Conservation (phyloP, 2,797 vertebrate genomes). For the Acanthurus leucopareius region DNA sequence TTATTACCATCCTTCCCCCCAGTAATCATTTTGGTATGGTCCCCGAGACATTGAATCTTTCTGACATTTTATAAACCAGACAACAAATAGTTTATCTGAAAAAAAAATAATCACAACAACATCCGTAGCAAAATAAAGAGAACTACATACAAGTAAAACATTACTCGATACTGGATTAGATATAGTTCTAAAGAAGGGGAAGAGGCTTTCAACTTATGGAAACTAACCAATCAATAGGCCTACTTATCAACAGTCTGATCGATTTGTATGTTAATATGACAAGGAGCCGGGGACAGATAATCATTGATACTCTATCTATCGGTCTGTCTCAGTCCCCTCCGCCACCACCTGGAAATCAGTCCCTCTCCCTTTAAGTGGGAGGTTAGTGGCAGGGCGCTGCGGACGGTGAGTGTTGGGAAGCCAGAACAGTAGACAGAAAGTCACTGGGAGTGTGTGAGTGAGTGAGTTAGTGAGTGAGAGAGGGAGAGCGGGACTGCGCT, state of each 20-base stretch:
- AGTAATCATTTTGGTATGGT: no score
- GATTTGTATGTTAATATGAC: slow-evolving; percentile 16
- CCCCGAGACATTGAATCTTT: no score
- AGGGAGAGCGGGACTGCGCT: slow-evolving; percentile 57
- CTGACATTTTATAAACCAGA: no score
- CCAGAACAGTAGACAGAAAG: slow-evolving; percentile 71
- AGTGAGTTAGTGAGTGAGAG: not conserved
- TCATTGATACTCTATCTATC: not conserved
- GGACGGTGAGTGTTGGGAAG: slow-evolving; percentile 73
- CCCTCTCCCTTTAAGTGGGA: slow-evolving; percentile 90
- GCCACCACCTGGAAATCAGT: slow-evolving; percentile 71
- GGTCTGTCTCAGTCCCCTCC: not conserved
- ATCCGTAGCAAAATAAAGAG: no score
- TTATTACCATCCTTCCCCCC: no score
- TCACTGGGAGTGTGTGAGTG: slow-evolving; percentile 69
- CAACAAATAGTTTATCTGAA: no score
- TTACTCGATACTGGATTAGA: not conserved
- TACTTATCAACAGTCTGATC: slow-evolving; percentile 19
- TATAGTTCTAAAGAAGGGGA: not conserved
- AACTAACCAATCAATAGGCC: slow-evolving; percentile 5
- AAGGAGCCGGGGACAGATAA: slow-evolving; percentile 20
- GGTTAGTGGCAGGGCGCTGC: slow-evolving; percentile 80
- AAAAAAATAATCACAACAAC: no score
- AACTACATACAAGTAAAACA: not conserved
- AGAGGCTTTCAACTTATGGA: not conserved